Evolutionary conservation across 1,140 invertebrate genomes (phyloP), one percentile per base, ranked within the genome.

Genomic region (Megalopta genalis): DNA sequence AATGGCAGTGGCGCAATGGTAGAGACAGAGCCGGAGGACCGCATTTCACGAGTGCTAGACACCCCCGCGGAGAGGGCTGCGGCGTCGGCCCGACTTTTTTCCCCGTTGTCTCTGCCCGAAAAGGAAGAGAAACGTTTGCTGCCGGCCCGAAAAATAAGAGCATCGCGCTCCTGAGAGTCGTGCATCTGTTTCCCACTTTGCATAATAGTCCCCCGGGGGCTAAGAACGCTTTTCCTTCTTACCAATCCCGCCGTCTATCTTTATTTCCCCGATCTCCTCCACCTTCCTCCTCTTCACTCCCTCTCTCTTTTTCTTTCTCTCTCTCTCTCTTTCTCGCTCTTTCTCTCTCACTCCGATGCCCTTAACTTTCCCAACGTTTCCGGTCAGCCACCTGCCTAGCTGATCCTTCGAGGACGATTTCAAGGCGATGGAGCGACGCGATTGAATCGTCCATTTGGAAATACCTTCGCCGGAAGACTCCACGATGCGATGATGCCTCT

Each of bases 141-240:
- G 65, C 25, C 68, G 62, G 49, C 65, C 73, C 81, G 66, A 78
- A 77, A 86, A 86, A 86, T 86, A 83, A 77, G 74, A 86, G 71
- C 73, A 83, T 73, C 81, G 62, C 23, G 70, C 84, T 77, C 84
- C 16, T 25, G 85, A 77, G 84, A 75, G 74, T 71, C 85, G 84
- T 86, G 84, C 85, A 86, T 86, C 85, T 86, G 85, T 86, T 86
- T 86, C 84, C 77, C 81, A 83, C 77, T 86, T 86, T 86, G 85
- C 85, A 86, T 86, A 86, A 86, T 86, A 86, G 76, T 86, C 78
- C 71, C 84, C 57, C 25, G 69, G 57, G 81, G 77, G 49, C 70
- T 62, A 46, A 65, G 63, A 80, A 77, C 77, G 65, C 62, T 86
- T 83, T 76, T 75, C 52, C 60, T 70, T 21, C 25, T 69, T 74